Base-by-base conservation (phyloP, 2,797 vertebrate species). In the Gadopsis marmoratus region DNA sequence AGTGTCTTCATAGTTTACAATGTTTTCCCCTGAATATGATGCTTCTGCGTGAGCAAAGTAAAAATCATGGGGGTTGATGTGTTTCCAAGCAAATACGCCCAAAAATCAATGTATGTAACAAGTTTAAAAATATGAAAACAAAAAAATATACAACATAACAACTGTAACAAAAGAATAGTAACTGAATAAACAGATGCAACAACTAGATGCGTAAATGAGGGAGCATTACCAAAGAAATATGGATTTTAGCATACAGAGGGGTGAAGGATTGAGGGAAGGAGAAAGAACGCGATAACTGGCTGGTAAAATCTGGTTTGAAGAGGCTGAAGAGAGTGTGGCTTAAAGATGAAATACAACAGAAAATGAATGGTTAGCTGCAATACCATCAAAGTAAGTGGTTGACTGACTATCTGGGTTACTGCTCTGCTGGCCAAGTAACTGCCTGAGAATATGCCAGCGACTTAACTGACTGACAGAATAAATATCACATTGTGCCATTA, bases 211-310 rank as follows among this genome's bases (percentile, higher is more conserved):
- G 6, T 39, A 50, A 12, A 61, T 55, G 31, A 79, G 6, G 62
- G 10, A 70, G 48, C 3, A 21, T 7, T 19, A 23, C 7, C 51
- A 54, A 71, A 58, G 26, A 66, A 19, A 29, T 0, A 51, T 16
- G 19, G 29, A 35, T 67, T 56, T 29, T 11, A 37, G 55, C 9
- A 26, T 29, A 53, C n/a, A 56, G 33, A 56, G 51, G 0, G 4
- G 43, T 39, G 48, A 6, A 66, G 39, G 68, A 7, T 21, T 43
- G 56, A 67, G 37, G 33, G 63, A 70, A 29, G 35, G 51, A 71
- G 12, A 79, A 48, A 66, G 23, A 68, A 73, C 91, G 69, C 83
- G 82, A 90, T 89, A 92, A 93, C 81, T 43, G 72, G 63, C 83
- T 87, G 92, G 87, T 86, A 85, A 90, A 89, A 55, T 41, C 66